These are phyloP conservation scores for human DNA, from an alignment of 2,113 vertebrate genomes.

Conservation along the genomic window GRCh38 chr1:66553501-66554000, in stretches of 20 bases:
- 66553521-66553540: no score
- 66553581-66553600: no score
- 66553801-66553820: neutral
- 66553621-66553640: no score
- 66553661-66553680: neutral
- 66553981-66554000: neutral
- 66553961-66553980: neutral
- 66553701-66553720: neutral
- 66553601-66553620: no score
- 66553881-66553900: neutral
- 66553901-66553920: neutral
- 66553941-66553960: neutral
- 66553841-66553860: neutral
- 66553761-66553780: neutral
- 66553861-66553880: neutral
- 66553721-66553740: neutral
- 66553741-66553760: neutral
- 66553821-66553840: neutral
- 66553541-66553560: no score
- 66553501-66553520: no score
- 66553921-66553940: neutral
- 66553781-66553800: neutral
- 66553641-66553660: no score
- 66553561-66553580: no score
- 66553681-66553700: neutral